phyloP scores from a whole-genome alignment of 2,113 vertebrate genomes.

The Mastomys natalensis region DNA sequence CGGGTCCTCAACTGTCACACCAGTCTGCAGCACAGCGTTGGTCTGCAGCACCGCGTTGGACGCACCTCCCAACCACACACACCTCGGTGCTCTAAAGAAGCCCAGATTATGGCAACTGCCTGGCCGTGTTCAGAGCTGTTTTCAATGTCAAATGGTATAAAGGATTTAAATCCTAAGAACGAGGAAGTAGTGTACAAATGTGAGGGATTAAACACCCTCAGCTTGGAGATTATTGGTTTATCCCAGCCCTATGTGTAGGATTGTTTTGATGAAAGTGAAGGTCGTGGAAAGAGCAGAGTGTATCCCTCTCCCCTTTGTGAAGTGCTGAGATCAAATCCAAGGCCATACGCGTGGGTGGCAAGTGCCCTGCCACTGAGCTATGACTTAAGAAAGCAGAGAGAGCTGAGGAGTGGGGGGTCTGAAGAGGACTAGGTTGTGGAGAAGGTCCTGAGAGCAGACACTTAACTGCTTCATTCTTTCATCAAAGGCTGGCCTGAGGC shows the following conservation, averaged over 20 bases:
- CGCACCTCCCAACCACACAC: neutral
- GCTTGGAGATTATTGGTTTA: neutral
- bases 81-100: neutral
- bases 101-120: neutral
- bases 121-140: neutral
- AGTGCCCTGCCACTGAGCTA: neutral
- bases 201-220: neutral
- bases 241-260: neutral
- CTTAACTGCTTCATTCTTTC: neutral
- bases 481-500: neutral
- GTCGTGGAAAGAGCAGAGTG: neutral
- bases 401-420: no score
- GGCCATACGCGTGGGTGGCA: no score
- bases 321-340: neutral
- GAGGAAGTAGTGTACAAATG: neutral
- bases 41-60: neutral
- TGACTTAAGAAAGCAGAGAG: neutral
- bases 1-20: no score
- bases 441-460: neutral
- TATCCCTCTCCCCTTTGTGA: neutral
- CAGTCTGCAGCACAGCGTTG: neutral
- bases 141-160: neutral
- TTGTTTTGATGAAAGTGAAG: neutral
- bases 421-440: neutral
- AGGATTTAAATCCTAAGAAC: neutral